Evolutionary conservation across 2,797 vertebrate genomes (phyloP), one percentile per base, ranked within the genome.

Genomic region (Discoglossus pictus): DNA sequence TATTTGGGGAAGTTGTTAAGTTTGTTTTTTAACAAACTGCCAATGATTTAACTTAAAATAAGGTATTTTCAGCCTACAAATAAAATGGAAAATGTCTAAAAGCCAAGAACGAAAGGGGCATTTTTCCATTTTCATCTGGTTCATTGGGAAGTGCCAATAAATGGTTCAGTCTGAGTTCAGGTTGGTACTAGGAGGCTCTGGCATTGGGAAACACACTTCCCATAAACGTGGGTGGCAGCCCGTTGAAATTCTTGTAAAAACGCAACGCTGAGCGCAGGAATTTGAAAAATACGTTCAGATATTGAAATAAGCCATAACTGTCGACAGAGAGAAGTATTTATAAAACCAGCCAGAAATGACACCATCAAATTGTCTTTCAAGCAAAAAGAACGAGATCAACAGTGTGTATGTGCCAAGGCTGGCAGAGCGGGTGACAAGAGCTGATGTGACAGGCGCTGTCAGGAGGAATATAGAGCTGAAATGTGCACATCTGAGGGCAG

Each of bases 291-390:
- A 50, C 77, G 74, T 78, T 79, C 76, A 74, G 59, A 73, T 75
- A 71, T 82, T 85, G 77, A 74, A 79, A 77, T 80, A 79, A 78
- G 86, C 78, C 77, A 79, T 48, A 82, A 80, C 76, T 72, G 76
- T 80, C 76, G 84, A 82, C 84, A 82, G 43, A 71, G 73, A 64
- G 72, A 75, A 77, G 75, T 9, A 78, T 75, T 16, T 64, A 78
- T 78, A 84, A 75, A 69, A 73, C 23, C 63, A 75, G 63, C 71
- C 43, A n/a, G 55, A 65, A 59, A 66, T 34, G 44, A 72, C 3
- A 1, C 75, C 73, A 60, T 71, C 79, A 78, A 77, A 61, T 78
- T 40, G 63, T 71, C 76, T 84, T 85, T 82, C 86, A 84, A 76
- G 38, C 48, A 9, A 70, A 9, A 68, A 75, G 4, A 27, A 34